phyloP scores from a whole-genome alignment of 2,888 invertebrate species.

The Patella ulyssiponensis region DNA sequence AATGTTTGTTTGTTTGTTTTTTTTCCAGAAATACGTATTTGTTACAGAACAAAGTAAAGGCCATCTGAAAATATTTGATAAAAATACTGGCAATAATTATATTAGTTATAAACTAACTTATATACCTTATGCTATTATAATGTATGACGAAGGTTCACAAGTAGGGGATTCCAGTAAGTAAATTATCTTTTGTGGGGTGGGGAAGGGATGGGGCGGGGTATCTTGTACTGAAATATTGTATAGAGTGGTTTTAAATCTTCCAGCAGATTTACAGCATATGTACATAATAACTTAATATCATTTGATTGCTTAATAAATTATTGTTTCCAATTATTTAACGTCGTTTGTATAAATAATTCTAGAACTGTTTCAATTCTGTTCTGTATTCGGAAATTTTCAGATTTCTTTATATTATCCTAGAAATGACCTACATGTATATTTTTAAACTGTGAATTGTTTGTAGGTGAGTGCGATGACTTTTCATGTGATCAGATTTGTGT shows the following conservation, averaged over 20 bases:
- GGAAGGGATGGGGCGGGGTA: no score
- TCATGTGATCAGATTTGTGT: constrained; percentile 65
- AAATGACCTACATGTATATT: background rate
- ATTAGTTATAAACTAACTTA: constrained; percentile 62
- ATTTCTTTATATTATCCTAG: background rate
- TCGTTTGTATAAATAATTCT: no score
- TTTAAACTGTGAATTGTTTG: constrained; percentile 10
- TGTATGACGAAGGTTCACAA: constrained; percentile 63
- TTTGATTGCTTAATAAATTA: no score
- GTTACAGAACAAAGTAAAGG: constrained; percentile 63
- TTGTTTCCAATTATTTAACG: no score
- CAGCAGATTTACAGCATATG: no score
- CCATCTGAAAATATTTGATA: constrained; percentile 59
- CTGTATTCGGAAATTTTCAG: no score
- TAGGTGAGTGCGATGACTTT: constrained; percentile 53
- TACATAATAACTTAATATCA: no score
- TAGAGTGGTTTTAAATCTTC: no score
- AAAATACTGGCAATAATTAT: constrained; percentile 48
- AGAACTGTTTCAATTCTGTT: background rate
- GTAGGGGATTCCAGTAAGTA: constrained; percentile 53
- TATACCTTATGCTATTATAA: constrained; percentile 63
- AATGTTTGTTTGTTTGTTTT: constrained; percentile 8
- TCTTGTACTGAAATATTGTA: no score
- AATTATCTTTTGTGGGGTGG: no score
- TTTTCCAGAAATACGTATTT: constrained; percentile 63